A percentile compares a stretch with the other conserved stretches of the same genome.
phyloP scores from a whole-genome alignment of 1,140 invertebrate genomes.

The Brachionus rubens region DNA sequence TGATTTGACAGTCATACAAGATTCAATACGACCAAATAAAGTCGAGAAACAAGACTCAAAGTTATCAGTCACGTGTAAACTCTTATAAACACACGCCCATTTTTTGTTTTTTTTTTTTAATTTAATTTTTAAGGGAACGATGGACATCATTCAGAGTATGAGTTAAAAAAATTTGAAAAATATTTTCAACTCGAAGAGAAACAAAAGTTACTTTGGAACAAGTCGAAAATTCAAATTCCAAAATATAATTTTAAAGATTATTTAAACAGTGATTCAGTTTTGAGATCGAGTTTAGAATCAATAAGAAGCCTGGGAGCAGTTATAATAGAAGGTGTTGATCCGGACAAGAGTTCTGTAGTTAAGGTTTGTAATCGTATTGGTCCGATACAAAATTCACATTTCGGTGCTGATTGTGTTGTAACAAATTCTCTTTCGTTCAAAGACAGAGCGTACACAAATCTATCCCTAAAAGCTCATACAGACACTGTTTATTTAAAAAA shows the following conservation, averaged over 20 bases:
- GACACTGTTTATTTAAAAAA: slow-evolving; percentile 72
- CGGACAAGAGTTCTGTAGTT: slow-evolving; percentile 61
- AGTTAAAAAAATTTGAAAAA: slow-evolving; percentile 50
- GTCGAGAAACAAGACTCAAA: slow-evolving; percentile 20
- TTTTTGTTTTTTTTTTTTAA: slow-evolving; percentile 23
- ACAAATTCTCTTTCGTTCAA: slow-evolving; percentile 63
- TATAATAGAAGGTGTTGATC: slow-evolving; percentile 48
- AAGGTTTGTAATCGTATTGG: slow-evolving; percentile 62
- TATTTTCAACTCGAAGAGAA: too few relatives aligned
- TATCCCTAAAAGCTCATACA: slow-evolving; percentile 63
- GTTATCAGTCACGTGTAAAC: slow-evolving; percentile 49
- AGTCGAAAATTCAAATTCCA: slow-evolving; percentile 46
- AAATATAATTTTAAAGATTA: slow-evolving; percentile 48
- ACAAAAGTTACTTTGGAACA: slow-evolving; percentile 53
- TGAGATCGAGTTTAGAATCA: neutral
- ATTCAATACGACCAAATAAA: slow-evolving; percentile 32
- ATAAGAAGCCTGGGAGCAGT: slow-evolving; percentile 7
- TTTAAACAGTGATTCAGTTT: slow-evolving; percentile 48
- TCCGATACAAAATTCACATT: slow-evolving; percentile 66
- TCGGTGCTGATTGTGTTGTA: slow-evolving; percentile 63
- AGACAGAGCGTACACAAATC: slow-evolving; percentile 69
- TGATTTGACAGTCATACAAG: slow-evolving; percentile 47
- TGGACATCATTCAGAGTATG: slow-evolving; percentile 52
- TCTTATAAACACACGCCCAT: too few relatives aligned
- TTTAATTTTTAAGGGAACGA: slow-evolving; percentile 51